Base-by-base conservation (phyloP, 2,888 invertebrate genomes). In the Cataglyphis albicans region DNA sequence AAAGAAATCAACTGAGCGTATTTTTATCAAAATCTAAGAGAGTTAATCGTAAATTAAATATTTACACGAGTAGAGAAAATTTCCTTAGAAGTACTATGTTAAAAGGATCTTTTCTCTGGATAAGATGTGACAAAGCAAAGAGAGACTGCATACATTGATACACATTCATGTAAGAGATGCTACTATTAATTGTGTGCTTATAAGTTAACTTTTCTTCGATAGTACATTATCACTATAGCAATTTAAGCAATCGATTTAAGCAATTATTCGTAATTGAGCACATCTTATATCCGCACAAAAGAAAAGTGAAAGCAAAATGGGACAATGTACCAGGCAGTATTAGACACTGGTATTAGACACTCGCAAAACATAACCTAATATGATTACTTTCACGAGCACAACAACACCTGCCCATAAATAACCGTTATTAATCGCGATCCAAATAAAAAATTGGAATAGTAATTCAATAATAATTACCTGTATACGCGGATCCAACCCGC, bases 401-500 rank as follows among this genome's bases (percentile, higher is more conserved):
- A 29, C 1, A 25, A 25, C 25, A 25, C 64, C 48, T 63, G 48
- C 18, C n/a, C 12, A 9, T n/a, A 7, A 35, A 41, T 4, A 44
- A 1, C 48, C 25, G 18, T 6, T 21, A 21, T n/a, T 9, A 18
- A 44, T 25, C 18, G 0, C 25, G 44, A 29, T 15, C n/a, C 21
- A 35, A 18, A 61, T 44, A 44, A 21, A 21, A 21, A 18, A 18
- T 4, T 6, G 10, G 48, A 12, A 29, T 18, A 32, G 4, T 12
- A n/a, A 68, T 10, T 21, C 29, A 15, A 38, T 10, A 41, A 65
- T 21, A n/a, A 25, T 93, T 92, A 95, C 95, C 95, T 95, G 95
- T 89, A 95, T 95, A 83, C 95, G 93, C 81, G 95, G 95, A 91
- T 95, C 95, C 91, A 95, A 92, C 82, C 95, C 95, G 85, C 94